Evolutionary conservation across 2,888 invertebrate genomes (phyloP).

Genomic region (Brachypterus glaber): DNA sequence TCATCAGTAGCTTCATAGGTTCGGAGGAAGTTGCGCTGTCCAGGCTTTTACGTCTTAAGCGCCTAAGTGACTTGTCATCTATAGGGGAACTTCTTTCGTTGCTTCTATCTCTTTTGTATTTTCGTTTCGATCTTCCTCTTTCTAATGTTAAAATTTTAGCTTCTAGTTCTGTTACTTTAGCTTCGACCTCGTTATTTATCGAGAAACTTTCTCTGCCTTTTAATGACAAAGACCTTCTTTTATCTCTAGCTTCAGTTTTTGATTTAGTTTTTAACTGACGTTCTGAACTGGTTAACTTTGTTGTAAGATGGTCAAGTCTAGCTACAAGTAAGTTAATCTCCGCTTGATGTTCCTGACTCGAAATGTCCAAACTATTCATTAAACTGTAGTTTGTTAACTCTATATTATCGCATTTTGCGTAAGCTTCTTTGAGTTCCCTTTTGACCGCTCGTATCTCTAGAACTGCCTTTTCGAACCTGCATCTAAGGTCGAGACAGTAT

Average conservation of each 20-base stretch:
- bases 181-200: slow-evolving; percentile 74
- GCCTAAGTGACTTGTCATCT: slow-evolving; percentile 32
- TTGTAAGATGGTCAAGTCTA: slow-evolving; percentile 73
- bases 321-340: slow-evolving; percentile 74
- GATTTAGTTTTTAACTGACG: slow-evolving; percentile 73
- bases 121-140: slow-evolving; percentile 37
- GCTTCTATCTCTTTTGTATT: slow-evolving; percentile 44
- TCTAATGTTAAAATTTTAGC: slow-evolving; percentile 64
- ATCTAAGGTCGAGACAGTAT: slow-evolving; percentile 67
- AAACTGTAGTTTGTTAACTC: slow-evolving; percentile 70
- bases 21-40: slow-evolving; percentile 71
- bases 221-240: slow-evolving; percentile 70
- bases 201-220: slow-evolving; percentile 72
- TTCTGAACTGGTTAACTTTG: slow-evolving; percentile 71
- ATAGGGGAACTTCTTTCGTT: slow-evolving; percentile 35
- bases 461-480: slow-evolving; percentile 72
- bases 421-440: slow-evolving; percentile 67
- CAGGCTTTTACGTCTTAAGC: slow-evolving; percentile 62
- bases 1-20: slow-evolving; percentile 69
- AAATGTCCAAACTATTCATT: slow-evolving; percentile 58
- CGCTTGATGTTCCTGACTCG: slow-evolving; percentile 55
- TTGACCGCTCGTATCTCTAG: slow-evolving; percentile 77
- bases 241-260: slow-evolving; percentile 69
- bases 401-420: slow-evolving; percentile 68
- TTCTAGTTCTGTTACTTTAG: slow-evolving; percentile 72